Evolutionary conservation across 1,140 invertebrate genomes (phyloP).

Genomic region (Orussus abietinus): DNA sequence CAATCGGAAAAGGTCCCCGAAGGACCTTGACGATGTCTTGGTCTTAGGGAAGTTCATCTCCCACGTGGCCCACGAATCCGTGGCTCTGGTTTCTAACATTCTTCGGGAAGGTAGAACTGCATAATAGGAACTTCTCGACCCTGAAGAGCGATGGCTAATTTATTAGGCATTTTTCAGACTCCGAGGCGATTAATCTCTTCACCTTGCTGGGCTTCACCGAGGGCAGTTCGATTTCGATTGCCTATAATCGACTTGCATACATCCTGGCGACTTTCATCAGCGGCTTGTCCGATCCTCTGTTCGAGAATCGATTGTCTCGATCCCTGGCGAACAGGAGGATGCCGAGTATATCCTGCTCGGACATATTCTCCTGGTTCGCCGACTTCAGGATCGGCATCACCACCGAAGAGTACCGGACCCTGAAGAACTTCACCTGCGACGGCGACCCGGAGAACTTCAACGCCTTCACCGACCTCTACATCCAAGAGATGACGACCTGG

Average conservation of each 20-base stretch:
- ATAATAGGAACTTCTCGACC: too few species aligned
- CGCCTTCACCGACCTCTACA: conserved; percentile 30
- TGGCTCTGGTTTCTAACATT: conserved; percentile 18
- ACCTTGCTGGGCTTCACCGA: conserved; percentile 37
- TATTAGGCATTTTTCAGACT: conserved; percentile 20
- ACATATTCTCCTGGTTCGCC: conserved; percentile 33
- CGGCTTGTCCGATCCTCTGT: conserved; percentile 29
- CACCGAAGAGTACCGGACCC: conserved; percentile 27
- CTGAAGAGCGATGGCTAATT: too few species aligned
- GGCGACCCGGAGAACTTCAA: conserved; percentile 37
- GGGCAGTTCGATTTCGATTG: conserved; percentile 28
- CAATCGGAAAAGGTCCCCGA: conserved; percentile 8
- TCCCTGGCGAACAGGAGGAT: neutral
- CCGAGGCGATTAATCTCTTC: conserved; percentile 25
- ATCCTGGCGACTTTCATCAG: conserved; percentile 37
- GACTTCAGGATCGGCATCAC: conserved; percentile 26
- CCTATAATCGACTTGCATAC: conserved; percentile 28
- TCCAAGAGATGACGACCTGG: conserved; percentile 26
- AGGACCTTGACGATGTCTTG: conserved; percentile 27
- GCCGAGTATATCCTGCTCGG: conserved; percentile 22
- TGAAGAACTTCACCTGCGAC: conserved; percentile 42
- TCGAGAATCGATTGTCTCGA: conserved; percentile 24
- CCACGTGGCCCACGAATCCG: conserved; percentile 27
- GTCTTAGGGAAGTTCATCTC: conserved; percentile 34
- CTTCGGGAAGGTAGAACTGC: conserved; percentile 17